Conservation (phyloP, 2,888 invertebrate genomes). For the Pharmacophagus antenor region DNA sequence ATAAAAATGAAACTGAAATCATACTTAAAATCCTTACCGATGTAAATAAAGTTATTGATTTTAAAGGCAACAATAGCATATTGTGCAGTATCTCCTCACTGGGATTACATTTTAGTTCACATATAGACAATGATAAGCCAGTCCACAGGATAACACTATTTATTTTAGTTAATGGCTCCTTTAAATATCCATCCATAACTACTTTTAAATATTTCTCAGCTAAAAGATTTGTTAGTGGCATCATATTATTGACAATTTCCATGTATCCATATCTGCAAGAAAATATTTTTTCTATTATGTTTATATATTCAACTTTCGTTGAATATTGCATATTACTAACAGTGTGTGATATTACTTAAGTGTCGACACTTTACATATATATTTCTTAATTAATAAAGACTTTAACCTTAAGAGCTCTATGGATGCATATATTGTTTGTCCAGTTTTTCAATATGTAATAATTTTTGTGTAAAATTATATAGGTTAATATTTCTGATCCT, state of each 20-base stretch:
- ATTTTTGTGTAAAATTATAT: too few relatives aligned
- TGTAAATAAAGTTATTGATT: conserved; percentile 39
- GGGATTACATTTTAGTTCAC: conserved; percentile 35
- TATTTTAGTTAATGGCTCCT: conserved; percentile 40
- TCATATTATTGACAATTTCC: conserved; percentile 42
- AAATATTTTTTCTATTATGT: not conserved
- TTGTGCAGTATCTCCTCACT: conserved; percentile 36
- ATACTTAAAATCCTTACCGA: conserved; percentile 45
- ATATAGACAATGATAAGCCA: conserved; percentile 47
- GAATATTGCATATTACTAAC: not conserved
- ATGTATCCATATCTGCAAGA: conserved; percentile 43
- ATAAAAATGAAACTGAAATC: not conserved
- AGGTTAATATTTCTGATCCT: not conserved
- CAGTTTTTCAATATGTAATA: too few relatives aligned
- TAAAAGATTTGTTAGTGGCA: conserved; percentile 42
- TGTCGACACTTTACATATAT: too few relatives aligned
- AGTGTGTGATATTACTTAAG: not conserved
- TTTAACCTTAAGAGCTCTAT: too few relatives aligned
- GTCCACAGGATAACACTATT: conserved; percentile 53
- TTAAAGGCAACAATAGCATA: conserved; percentile 58
- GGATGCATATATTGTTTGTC: too few relatives aligned
- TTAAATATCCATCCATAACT: conserved; percentile 39
- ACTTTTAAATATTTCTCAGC: conserved; percentile 36
- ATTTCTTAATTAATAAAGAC: too few relatives aligned
- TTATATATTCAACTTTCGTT: not conserved